Evolutionary conservation across 2,888 invertebrate species (phyloP).

Genomic region (Mythimna pallens): DNA sequence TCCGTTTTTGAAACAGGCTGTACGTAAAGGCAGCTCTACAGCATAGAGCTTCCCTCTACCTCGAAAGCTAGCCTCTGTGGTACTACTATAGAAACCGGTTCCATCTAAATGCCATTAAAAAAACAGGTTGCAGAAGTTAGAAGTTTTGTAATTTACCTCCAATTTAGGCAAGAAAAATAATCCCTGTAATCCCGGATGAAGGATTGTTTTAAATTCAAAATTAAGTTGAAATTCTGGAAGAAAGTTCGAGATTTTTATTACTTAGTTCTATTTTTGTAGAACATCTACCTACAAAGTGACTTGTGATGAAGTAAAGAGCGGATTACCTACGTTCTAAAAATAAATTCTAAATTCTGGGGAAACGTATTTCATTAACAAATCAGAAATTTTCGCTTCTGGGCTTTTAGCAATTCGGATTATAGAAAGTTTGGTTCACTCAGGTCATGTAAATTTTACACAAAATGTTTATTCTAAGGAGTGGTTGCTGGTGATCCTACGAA

Average conservation of each 20-base stretch:
- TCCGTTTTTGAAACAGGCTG: constrained; percentile 14
- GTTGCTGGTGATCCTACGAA: not conserved
- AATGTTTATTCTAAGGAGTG: constrained; percentile 3
- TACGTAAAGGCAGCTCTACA: constrained; percentile 3
- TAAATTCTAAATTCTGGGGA: not conserved
- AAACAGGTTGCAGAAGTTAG: constrained; percentile 13
- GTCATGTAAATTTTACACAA: constrained; percentile 1
- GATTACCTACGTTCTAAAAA: not conserved
- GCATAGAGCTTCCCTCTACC: constrained; percentile 1
- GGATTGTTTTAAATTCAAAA: constrained; percentile 36
- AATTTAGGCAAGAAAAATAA: constrained; percentile 43
- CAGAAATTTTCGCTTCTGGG: constrained; percentile 5
- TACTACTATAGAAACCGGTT: constrained; percentile 1
- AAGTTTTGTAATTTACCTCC: constrained; percentile 40
- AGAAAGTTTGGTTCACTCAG: constrained; percentile 3
- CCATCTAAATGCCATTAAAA: constrained; percentile 3
- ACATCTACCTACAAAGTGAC: constrained; percentile 4
- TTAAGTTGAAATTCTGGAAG: constrained; percentile 29
- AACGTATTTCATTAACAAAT: constrained; percentile 29
- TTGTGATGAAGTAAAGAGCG: not conserved
- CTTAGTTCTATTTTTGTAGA: constrained; percentile 22
- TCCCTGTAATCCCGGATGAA: constrained; percentile 50
- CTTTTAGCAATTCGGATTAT: not conserved
- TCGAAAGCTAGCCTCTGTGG: constrained; percentile 12
- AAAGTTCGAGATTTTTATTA: constrained; percentile 35